Evolutionary conservation across 2,797 vertebrate genomes (phyloP).

Genomic region (Chelon auratus): DNA sequence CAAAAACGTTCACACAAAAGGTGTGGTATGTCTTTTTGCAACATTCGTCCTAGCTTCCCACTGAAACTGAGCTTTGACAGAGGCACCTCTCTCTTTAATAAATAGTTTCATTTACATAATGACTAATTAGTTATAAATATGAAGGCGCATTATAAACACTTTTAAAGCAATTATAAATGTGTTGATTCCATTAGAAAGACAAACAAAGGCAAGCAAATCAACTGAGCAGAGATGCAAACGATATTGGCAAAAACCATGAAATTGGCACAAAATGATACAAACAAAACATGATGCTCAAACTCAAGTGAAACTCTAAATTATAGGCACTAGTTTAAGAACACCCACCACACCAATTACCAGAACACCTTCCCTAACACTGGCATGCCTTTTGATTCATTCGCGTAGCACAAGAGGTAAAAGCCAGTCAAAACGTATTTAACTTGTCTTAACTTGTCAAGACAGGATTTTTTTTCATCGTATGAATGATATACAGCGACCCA

Average conservation of each 20-base stretch:
- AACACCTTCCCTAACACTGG: constrained; percentile 59
- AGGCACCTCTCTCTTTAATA: constrained; percentile 83
- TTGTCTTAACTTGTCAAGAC: constrained; percentile 13
- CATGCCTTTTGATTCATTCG: constrained; percentile 53
- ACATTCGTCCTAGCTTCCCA: constrained; percentile 73
- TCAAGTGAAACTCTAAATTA: constrained; percentile 89
- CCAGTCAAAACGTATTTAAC: constrained; percentile 28
- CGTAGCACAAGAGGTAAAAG: constrained; percentile 66
- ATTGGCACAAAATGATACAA: constrained; percentile 89
- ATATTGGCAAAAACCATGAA: constrained; percentile 86
- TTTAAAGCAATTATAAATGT: constrained; percentile 86
- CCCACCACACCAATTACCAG: constrained; percentile 62
- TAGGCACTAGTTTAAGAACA: constrained; percentile 95
- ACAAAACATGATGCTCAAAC: constrained; percentile 89
- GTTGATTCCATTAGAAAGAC: constrained; percentile 85
- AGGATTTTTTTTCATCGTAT: constrained; percentile 33
- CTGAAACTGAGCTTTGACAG: constrained; percentile 69
- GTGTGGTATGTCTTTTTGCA: constrained; percentile 76
- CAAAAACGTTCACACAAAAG: constrained; percentile 86
- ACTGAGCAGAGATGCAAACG: constrained; percentile 82
- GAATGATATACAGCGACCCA: constrained; percentile 45
- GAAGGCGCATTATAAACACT: constrained; percentile 84
- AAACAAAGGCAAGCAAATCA: constrained; percentile 81
- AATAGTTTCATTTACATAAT: constrained; percentile 86
- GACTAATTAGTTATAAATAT: constrained; percentile 82